These are phyloP conservation scores for Cephalophus harveyi DNA, from an alignment of 2,113 vertebrate species.

Conservation along the genomic window DNA sequence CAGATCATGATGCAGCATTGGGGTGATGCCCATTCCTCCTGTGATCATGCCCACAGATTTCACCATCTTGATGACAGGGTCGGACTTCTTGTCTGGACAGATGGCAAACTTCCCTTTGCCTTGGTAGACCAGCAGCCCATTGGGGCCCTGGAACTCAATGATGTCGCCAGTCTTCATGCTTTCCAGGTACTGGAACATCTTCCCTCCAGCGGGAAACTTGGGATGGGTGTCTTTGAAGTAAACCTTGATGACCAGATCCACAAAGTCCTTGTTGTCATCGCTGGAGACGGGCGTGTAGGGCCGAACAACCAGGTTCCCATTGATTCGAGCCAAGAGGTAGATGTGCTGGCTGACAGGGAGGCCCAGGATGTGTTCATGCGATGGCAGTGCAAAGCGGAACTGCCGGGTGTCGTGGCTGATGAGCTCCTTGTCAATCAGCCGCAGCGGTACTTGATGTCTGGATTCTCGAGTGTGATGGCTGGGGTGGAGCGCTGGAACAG, in stretches of 20 bases:
- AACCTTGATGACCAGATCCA: slow-evolving; percentile 77
- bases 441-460: slow-evolving; percentile 82
- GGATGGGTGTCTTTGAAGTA: slow-evolving; percentile 93
- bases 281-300: no score
- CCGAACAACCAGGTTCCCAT: no score
- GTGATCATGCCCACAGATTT: no score
- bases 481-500: slow-evolving; percentile 70
- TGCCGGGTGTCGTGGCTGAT: not conserved
- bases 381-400: no score
- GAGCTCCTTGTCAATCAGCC: slow-evolving; percentile 82
- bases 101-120: slow-evolving; percentile 84
- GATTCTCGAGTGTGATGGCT: slow-evolving; percentile 81
- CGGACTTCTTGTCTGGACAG: no score
- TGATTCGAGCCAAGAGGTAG: no score
- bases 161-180: slow-evolving; percentile 88
- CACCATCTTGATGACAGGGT: no score
- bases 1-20: no score
- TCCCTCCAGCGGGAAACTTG: slow-evolving; percentile 95
- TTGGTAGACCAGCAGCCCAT: slow-evolving; percentile 92
- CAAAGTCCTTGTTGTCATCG: no score
- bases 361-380: no score
- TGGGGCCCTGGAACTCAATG: slow-evolving; percentile 96
- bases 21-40: no score
- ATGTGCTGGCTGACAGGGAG: no score
- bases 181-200: slow-evolving; percentile 98